These are phyloP conservation scores for Ornithoptera priamus DNA, from an alignment of 2,888 invertebrate species.

Conservation along the genomic window DNA sequence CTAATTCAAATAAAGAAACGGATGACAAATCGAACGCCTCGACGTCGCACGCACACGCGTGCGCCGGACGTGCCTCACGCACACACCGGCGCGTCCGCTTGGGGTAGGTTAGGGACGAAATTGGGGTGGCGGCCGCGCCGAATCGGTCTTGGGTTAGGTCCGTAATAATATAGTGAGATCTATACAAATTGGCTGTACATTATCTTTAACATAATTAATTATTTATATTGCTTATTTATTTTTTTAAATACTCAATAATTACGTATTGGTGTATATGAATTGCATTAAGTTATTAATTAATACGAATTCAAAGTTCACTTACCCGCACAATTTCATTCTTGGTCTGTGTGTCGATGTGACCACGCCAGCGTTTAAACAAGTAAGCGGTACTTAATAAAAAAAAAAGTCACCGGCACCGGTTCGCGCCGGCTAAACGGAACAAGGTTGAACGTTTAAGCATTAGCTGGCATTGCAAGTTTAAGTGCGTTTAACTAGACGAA, in stretches of 20 bases:
- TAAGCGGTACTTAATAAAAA: slow-evolving; percentile 60
- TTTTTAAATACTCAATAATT: no score
- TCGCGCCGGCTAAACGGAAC: slow-evolving; percentile 56
- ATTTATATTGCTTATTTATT: no score
- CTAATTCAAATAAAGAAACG: slow-evolving; percentile 33
- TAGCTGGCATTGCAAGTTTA: slow-evolving; percentile 53
- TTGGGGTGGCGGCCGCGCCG: slow-evolving; percentile 68
- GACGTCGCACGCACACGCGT: slow-evolving; percentile 40
- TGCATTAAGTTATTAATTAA: slow-evolving; percentile 8
- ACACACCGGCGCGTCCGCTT: slow-evolving; percentile 43
- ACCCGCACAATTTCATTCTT: slow-evolving; percentile 50
- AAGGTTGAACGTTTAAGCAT: slow-evolving; percentile 52
- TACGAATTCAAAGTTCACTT: slow-evolving; percentile 45
- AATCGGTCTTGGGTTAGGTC: slow-evolving; percentile 64
- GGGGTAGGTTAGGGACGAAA: slow-evolving; percentile 74
- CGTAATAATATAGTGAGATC: slow-evolving; percentile 56
- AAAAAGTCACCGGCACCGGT: slow-evolving; percentile 50
- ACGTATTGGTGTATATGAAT: no score
- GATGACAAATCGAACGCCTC: slow-evolving; percentile 45
- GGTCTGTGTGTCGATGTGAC: slow-evolving; percentile 59
- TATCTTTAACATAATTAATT: no score
- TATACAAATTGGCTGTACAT: slow-evolving; percentile 42
- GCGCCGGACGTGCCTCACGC: slow-evolving; percentile 29
- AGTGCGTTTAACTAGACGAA: slow-evolving; percentile 38
- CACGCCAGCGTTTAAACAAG: slow-evolving; percentile 52